Percentiles rank a stretch among this genome's conserved stretches.
Evolutionary conservation across 2,113 vertebrate genomes (phyloP).

Genomic region (Gnathochromis pfefferi): DNA sequence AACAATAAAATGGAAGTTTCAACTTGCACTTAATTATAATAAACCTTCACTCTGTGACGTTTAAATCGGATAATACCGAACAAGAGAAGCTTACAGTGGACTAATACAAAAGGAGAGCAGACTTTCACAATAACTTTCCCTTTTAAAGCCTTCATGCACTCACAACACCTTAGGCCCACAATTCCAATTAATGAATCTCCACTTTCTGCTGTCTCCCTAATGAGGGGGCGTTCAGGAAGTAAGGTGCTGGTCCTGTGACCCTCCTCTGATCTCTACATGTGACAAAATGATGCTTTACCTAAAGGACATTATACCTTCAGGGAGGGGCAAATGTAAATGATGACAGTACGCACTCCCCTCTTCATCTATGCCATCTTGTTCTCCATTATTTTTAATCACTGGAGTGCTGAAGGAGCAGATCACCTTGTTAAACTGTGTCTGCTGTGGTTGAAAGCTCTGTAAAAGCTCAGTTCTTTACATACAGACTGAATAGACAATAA

Average conservation of each 20-base stretch:
- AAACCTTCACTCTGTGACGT: background rate
- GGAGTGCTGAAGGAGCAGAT: background rate
- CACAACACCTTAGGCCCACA: slow-evolving; percentile 13
- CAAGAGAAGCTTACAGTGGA: background rate
- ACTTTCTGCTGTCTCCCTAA: background rate
- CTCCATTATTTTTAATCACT: background rate
- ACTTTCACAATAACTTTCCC: slow-evolving; percentile 19
- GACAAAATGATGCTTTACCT: slow-evolving; percentile 30
- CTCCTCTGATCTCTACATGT: slow-evolving; percentile 29
- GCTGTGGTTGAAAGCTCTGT: background rate
- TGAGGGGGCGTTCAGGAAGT: background rate
- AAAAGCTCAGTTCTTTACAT: background rate
- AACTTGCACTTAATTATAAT: background rate
- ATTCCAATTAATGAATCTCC: slow-evolving; percentile 23
- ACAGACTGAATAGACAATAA: background rate
- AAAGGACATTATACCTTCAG: background rate
- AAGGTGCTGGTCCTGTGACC: slow-evolving; percentile 1
- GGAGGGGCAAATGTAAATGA: slow-evolving; percentile 12
- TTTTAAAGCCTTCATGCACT: background rate
- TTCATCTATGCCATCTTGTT: background rate
- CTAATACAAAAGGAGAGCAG: background rate
- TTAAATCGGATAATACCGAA: fast-evolving
- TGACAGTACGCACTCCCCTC: background rate
- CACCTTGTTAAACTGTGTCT: background rate
- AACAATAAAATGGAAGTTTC: background rate